Evolutionary conservation across 2,888 invertebrate genomes (phyloP), one percentile per base, ranked within the genome.

Genomic region (Alentia gelatinosa): DNA sequence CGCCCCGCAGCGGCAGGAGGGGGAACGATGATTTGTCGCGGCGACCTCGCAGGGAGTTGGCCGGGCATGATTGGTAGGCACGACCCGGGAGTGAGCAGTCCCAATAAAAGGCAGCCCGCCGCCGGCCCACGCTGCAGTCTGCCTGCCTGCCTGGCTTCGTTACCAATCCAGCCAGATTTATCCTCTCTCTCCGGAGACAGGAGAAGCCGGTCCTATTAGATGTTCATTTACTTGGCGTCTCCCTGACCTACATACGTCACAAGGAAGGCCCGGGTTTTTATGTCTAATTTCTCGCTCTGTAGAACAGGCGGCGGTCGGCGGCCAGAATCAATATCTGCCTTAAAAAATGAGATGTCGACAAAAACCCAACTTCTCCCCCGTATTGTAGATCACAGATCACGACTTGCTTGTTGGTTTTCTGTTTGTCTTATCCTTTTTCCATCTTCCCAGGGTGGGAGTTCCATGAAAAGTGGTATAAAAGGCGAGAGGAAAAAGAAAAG

Each of bases 171-270:
- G 79, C 23, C 39, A 33, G 79, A 79, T 79, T 79, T 79, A 79
- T 79, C 39, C 37, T 19, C 37, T 1, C 37, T 19, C 79, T 79
- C 79, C 79, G 39, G 79, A 79, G 79, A 39, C 35, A 39, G 15
- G 37, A 9, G 39, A 79, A 19, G 37, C 37, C 37, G 9, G 26
- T 1, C 79, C 79, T 79, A 79, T 79, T 79, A 79, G 79, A 79
- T 79, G 79, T 79, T 79, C 79, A 79, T 79, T 39, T 79, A 39
- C 79, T 39, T 39, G 35, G 79, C 39, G 39, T 79, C 79, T 79
- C 79, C 79, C 79, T 79, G 79, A 79, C 79, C 79, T 79, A 79
- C 39, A 79, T 79, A 79, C 79, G 39, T 79, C 79, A 79, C 19
- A n/a, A 35, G 79, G 37, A 39, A 35, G 4, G 12, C 37, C 23